Evolutionary conservation across 1,140 invertebrate species (phyloP).

Genomic region (Hylaeus anthracinus): DNA sequence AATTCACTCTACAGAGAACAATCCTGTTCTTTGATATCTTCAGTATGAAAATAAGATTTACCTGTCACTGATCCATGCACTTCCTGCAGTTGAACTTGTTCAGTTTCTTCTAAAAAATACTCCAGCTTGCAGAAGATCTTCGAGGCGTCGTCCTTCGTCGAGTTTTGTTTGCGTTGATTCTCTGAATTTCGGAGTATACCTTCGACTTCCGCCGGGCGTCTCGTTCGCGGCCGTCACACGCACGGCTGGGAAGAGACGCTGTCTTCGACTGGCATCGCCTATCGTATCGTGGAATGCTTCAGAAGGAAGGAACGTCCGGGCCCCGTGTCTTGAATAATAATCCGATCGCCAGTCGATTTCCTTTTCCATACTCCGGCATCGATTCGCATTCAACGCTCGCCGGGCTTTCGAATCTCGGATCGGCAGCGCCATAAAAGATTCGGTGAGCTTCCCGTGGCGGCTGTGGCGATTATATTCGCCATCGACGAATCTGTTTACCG

Average conservation of each 20-base stretch:
- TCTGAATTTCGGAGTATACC: slow-evolving; percentile 4
- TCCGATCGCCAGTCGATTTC: slow-evolving; percentile 72
- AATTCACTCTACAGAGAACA: too few species aligned
- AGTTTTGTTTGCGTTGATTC: too few species aligned
- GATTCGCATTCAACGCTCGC: slow-evolving; percentile 57
- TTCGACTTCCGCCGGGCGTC: slow-evolving; percentile 35
- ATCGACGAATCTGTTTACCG: background rate
- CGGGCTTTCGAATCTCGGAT: slow-evolving; percentile 57
- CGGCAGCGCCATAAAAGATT: slow-evolving; percentile 51
- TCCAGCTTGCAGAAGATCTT: too few species aligned
- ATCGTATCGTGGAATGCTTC: slow-evolving; percentile 77
- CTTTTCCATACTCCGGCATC: slow-evolving; percentile 62
- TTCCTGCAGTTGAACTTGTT: too few species aligned
- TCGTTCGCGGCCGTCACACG: slow-evolving; percentile 50
- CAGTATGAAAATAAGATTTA: background rate
- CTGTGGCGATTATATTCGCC: background rate
- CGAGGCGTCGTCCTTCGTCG: background rate
- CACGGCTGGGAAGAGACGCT: slow-evolving; percentile 73
- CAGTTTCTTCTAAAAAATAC: too few species aligned
- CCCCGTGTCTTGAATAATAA: slow-evolving; percentile 77
- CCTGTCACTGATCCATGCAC: background rate
- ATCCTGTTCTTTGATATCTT: too few species aligned
- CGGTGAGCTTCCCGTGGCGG: slow-evolving; percentile 23
- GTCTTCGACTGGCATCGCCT: slow-evolving; percentile 71
- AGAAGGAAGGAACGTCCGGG: slow-evolving; percentile 77